phyloP scores from a whole-genome alignment of 2,888 invertebrate genomes.

The Bellardia pandia region DNA sequence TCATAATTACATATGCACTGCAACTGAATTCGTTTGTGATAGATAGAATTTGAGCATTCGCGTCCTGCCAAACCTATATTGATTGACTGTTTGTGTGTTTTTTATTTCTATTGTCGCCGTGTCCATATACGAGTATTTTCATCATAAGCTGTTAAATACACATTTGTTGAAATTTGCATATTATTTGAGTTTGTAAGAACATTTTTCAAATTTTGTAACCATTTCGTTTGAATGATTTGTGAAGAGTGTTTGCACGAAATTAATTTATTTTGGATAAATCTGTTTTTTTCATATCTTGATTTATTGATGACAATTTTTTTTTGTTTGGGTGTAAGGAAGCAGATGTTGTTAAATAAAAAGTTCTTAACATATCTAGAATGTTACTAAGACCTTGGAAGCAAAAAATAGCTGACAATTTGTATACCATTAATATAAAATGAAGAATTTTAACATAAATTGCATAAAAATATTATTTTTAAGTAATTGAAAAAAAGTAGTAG shows the following conservation, averaged over 20 bases:
- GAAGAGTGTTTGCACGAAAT: slow-evolving; percentile 56
- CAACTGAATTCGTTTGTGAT: slow-evolving; percentile 34
- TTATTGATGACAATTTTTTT: slow-evolving; percentile 74
- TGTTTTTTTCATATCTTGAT: slow-evolving; percentile 64
- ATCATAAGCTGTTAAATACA: slow-evolving; percentile 56
- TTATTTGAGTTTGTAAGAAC: slow-evolving; percentile 45
- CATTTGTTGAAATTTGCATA: slow-evolving; percentile 64
- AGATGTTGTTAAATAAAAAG: slow-evolving; percentile 51
- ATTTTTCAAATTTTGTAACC: slow-evolving; percentile 52
- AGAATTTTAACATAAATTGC: too few relatives aligned
- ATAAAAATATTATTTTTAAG: too few relatives aligned
- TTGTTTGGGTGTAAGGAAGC: slow-evolving; percentile 49
- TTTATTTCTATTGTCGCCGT: slow-evolving; percentile 57
- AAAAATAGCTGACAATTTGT: too few relatives aligned
- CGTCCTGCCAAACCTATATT: slow-evolving; percentile 21
- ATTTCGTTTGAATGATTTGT: slow-evolving; percentile 67
- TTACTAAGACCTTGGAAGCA: background rate
- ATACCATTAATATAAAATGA: too few relatives aligned
- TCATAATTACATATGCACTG: slow-evolving; percentile 72
- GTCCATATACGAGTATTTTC: slow-evolving; percentile 67
- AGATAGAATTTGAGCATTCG: slow-evolving; percentile 36
- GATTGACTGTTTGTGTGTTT: slow-evolving; percentile 49
- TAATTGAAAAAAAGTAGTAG: too few relatives aligned
- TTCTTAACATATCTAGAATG: background rate
- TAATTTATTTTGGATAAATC: slow-evolving; percentile 53